These are phyloP conservation scores for Pocota personata DNA, from an alignment of 2,888 invertebrate species.

Conservation along the genomic window DNA sequence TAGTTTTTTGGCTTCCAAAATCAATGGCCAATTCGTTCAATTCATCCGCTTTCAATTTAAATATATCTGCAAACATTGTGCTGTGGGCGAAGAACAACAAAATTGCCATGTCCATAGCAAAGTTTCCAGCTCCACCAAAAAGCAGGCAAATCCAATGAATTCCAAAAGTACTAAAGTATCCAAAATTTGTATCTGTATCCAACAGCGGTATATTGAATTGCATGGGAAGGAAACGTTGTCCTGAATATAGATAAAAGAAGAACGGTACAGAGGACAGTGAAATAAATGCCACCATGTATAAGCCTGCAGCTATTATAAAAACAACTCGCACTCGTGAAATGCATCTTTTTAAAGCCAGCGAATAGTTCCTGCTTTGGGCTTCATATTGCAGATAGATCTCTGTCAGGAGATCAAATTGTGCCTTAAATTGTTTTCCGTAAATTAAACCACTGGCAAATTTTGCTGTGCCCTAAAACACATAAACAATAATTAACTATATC, in stretches of 20 bases:
- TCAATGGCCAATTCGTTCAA: slow-evolving; percentile 15
- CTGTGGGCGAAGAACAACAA: slow-evolving; percentile 61
- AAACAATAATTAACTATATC: background rate
- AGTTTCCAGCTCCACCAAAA: slow-evolving; percentile 69
- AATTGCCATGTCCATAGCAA: slow-evolving; percentile 66
- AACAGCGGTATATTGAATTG: slow-evolving; percentile 68
- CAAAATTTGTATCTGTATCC: slow-evolving; percentile 48
- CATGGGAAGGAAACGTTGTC: slow-evolving; percentile 53
- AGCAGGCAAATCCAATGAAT: slow-evolving; percentile 56
- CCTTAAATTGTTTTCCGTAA: background rate
- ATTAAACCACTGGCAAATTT: slow-evolving; percentile 48
- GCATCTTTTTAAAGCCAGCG: slow-evolving; percentile 25
- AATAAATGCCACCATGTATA: slow-evolving; percentile 24
- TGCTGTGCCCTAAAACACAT: slow-evolving; percentile 41
- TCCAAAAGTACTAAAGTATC: slow-evolving; percentile 60
- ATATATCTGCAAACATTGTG: slow-evolving; percentile 56
- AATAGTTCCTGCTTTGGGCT: slow-evolving; percentile 29
- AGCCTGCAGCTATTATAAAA: slow-evolving; percentile 11
- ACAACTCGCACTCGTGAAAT: slow-evolving; percentile 30
- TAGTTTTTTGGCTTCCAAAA: background rate
- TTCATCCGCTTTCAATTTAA: slow-evolving; percentile 57
- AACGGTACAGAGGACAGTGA: slow-evolving; percentile 36
- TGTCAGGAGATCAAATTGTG: background rate
- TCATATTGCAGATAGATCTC: slow-evolving; percentile 60
- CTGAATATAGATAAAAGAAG: slow-evolving; percentile 19